Conservation (phyloP, 2,797 vertebrate species). For the Enteromius viviparus region DNA sequence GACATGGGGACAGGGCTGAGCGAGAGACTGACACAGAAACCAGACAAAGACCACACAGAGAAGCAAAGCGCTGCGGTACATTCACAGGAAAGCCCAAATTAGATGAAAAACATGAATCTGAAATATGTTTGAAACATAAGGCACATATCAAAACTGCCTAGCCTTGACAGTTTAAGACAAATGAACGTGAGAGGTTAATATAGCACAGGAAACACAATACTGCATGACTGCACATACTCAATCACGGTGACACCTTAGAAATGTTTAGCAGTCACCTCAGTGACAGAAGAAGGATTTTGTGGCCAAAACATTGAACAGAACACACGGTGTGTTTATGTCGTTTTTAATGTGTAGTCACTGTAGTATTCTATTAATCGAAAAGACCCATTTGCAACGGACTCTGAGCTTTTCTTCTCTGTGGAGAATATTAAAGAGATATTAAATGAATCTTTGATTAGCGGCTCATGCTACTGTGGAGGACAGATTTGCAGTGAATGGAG, state of each 20-base stretch:
- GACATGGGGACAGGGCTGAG: slow-evolving; percentile 11
- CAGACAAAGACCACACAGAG: slow-evolving; percentile 35
- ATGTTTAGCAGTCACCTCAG: slow-evolving; percentile 43
- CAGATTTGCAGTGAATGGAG: slow-evolving; percentile 82
- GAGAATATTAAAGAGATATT: slow-evolving; percentile 87
- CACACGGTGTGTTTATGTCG: slow-evolving; percentile 81
- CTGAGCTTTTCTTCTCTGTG: slow-evolving; percentile 70
- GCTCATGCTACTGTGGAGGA: slow-evolving; percentile 83
- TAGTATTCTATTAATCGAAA: slow-evolving; percentile 77
- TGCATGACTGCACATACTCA: slow-evolving; percentile 30
- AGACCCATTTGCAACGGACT: slow-evolving; percentile 73
- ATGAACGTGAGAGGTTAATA: slow-evolving; percentile 21
- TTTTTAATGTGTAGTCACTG: slow-evolving; percentile 79
- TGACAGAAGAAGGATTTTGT: slow-evolving; percentile 34
- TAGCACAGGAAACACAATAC: slow-evolving; percentile 18
- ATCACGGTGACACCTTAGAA: slow-evolving; percentile 26
- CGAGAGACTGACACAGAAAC: slow-evolving; percentile 14
- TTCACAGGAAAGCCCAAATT: slow-evolving; percentile 21
- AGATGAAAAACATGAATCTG: slow-evolving; percentile 28
- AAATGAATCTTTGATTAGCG: slow-evolving; percentile 84
- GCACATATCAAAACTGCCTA: slow-evolving; percentile 28
- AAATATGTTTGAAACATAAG: slow-evolving; percentile 22
- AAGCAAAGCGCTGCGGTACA: slow-evolving; percentile 18
- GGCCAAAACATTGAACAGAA: slow-evolving; percentile 70
- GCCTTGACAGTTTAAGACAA: slow-evolving; percentile 1